Evolutionary conservation across 2,888 invertebrate genomes (phyloP).

Genomic region (Helleia helle): DNA sequence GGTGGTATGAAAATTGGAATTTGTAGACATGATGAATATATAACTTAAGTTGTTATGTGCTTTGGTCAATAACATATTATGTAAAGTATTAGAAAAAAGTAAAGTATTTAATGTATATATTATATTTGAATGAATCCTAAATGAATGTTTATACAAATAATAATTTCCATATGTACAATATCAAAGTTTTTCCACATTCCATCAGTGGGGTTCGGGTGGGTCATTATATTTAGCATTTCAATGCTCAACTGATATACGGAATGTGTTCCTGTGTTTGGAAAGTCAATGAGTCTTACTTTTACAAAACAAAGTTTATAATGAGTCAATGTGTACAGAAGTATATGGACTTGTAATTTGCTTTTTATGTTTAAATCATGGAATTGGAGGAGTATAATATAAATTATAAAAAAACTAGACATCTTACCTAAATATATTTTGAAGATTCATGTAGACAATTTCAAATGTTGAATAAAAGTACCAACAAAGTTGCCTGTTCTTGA

Average conservation of each 20-base stretch:
- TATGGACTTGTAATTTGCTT: not conserved
- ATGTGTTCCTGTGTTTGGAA: conserved; percentile 6
- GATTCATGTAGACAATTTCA: not conserved
- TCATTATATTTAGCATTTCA: conserved; percentile 16
- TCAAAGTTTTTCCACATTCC: conserved; percentile 39
- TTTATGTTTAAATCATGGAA: not conserved
- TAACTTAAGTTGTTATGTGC: too few relatives aligned
- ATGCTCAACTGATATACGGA: conserved; percentile 15
- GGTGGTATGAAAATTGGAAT: too few relatives aligned
- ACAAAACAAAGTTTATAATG: not conserved
- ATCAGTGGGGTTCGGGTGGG: conserved; percentile 23
- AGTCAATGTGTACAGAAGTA: not conserved
- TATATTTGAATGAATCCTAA: too few relatives aligned
- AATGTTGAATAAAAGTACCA: not conserved
- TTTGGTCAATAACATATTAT: too few relatives aligned
- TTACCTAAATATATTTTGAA: not conserved
- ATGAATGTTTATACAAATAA: too few relatives aligned
- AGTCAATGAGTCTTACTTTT: not conserved
- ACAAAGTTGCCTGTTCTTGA: not conserved
- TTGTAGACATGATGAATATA: too few relatives aligned
- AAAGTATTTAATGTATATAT: too few relatives aligned
- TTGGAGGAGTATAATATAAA: not conserved
- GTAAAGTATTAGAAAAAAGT: too few relatives aligned
- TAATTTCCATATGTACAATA: too few relatives aligned
- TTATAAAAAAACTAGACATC: too few relatives aligned